These are phyloP conservation scores for Carassius auratus DNA, from an alignment of 2,113 vertebrate species.

Conservation along the genomic window DNA sequence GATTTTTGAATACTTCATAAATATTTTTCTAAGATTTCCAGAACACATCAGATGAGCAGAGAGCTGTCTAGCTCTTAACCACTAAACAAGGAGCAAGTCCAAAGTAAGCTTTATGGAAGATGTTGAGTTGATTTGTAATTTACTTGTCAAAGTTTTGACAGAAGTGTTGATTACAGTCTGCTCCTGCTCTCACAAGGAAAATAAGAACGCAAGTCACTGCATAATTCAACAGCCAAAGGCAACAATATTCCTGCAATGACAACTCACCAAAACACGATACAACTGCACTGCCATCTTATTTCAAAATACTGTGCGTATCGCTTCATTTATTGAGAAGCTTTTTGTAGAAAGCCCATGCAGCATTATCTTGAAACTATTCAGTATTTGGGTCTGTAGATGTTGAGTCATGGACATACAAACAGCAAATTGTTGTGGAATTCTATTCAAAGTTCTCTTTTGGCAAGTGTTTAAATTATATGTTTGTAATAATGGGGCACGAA, in stretches of 20 bases:
- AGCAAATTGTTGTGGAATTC: neutral
- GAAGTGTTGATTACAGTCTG: constrained; percentile 29
- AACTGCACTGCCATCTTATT: neutral
- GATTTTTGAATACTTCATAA: neutral
- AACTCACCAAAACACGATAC: neutral
- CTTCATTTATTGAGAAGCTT: neutral
- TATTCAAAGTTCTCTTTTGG: neutral
- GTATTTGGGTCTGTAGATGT: neutral
- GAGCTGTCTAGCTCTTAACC: neutral
- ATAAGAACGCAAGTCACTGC: neutral
- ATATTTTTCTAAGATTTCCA: neutral
- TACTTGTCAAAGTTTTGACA: constrained; percentile 11
- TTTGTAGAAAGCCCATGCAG: neutral
- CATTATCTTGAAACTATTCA: neutral
- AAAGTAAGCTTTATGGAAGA: neutral
- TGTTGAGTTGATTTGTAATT: constrained; percentile 2
- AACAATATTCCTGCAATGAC: neutral
- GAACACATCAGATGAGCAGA: neutral
- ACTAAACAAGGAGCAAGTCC: neutral
- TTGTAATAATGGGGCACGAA: constrained; percentile 20
- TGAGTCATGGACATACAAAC: neutral
- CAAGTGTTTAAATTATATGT: constrained; percentile 22
- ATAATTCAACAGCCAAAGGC: constrained; percentile 7
- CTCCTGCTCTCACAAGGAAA: neutral
- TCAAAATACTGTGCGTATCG: neutral